Base-by-base conservation (phyloP, 2,888 invertebrate species). In the Tortrix viridana region DNA sequence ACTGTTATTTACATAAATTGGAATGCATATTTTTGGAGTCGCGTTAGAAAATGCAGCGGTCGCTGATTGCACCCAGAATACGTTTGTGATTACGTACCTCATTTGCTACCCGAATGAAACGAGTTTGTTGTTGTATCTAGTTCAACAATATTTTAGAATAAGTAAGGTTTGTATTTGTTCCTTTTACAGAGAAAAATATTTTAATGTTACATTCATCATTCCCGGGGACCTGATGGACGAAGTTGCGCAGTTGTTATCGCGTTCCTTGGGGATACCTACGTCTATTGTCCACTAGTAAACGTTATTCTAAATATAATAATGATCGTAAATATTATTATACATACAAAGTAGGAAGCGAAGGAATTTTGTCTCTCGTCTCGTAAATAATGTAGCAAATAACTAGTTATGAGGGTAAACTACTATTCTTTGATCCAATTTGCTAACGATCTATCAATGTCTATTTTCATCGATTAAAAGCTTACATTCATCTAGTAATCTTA, bases 41-140 rank as follows among this genome's bases (percentile, higher is more conserved):
- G 26, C 9, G 46, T 54, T 43, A 46, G 26, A 50, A 61, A 61
- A 50, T 61, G 32, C 14, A 61, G 22, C 18, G 44, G 37, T 49
- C 23, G 22, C 38, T 57, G 23, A 63, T 63, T 63, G 47, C 62
- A 20, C 20, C 16, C 12, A 19, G 23, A 32, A 32, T 47, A 32
- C 23, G 44, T 57, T 47, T 60, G 38, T 46, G 57, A 62, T 57
- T 62, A 50, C 26, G 32, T n/a, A 53, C 47, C 57, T 60, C 50
- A 72, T 72, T 71, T 66, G 65, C 65, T 60, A 67, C 64, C 52
- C 65, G 60, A 69, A 56, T 66, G 41, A 38, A 65, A 65, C 67
- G 48, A 68, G 68, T 62, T 65, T 48, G 60, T 52, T 62, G 59
- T 61, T 57, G 65, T 71, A 59, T 68, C 62, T 52, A 47, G 57